These are phyloP conservation scores for Sula dactylatra DNA, from an alignment of 2,113 vertebrate species.

Conservation along the genomic window DNA sequence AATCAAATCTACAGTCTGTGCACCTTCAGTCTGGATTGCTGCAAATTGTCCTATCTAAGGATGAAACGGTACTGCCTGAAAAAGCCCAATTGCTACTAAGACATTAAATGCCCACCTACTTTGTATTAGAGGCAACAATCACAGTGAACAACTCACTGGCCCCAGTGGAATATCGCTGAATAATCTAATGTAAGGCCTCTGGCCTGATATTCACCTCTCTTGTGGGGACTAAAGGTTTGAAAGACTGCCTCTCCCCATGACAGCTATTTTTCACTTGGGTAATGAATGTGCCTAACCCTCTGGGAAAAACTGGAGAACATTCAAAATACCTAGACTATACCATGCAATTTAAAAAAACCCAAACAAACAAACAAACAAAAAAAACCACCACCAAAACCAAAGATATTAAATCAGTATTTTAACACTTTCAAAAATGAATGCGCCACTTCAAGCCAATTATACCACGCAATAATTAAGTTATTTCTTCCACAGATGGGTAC, in stretches of 20 bases:
- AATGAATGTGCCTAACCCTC: fast-evolving
- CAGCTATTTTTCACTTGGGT: not conserved
- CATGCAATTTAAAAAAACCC: not conserved
- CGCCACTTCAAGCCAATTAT: not conserved
- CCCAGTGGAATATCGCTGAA: not conserved
- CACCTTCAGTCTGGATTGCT: not conserved
- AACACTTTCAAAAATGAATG: not conserved
- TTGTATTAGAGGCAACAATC: not conserved
- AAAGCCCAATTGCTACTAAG: not conserved
- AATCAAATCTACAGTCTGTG: not conserved
- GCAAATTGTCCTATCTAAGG: not conserved
- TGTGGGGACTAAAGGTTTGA: not conserved
- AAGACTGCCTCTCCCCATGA: not conserved
- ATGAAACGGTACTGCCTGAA: not conserved
- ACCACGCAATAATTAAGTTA: not conserved
- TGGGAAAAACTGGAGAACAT: not conserved
- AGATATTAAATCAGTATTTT: not conserved
- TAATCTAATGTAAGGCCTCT: not conserved
- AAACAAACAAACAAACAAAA: too few relatives aligned
- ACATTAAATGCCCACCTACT: not conserved
- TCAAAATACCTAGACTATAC: not conserved
- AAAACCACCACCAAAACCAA: too few relatives aligned
- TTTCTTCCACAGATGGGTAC: not conserved
- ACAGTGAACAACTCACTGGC: not conserved
- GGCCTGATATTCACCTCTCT: not conserved